phyloP scores from a whole-genome alignment of 2,797 vertebrate genomes.

The Acanthopagrus latus region DNA sequence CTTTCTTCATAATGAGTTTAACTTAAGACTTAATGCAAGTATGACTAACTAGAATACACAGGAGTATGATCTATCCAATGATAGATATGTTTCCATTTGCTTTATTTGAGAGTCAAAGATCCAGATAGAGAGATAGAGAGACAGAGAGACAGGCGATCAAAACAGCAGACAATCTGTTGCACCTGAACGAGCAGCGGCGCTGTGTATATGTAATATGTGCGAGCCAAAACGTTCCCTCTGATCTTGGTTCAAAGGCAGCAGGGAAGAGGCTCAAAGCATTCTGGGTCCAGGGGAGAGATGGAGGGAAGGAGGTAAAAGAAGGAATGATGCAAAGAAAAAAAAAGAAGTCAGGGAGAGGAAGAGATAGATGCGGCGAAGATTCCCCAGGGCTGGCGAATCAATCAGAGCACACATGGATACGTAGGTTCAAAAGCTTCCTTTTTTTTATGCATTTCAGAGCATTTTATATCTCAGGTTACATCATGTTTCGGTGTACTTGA shows the following conservation, averaged over 20 bases:
- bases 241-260: conserved; percentile 88
- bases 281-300: conserved; percentile 71
- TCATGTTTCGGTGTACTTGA: conserved; percentile 5
- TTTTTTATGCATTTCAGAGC: conserved; percentile 49
- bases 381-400: conserved; percentile 84
- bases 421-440: conserved; percentile 64
- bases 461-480: conserved; percentile 35
- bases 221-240: conserved; percentile 84
- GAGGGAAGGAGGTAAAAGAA: conserved; percentile 55
- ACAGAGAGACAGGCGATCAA: conserved; percentile 43
- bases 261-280: conserved; percentile 86
- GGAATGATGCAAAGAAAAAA: conserved; percentile 57
- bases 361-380: conserved; percentile 74
- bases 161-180: conserved; percentile 60
- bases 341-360: conserved; percentile 52
- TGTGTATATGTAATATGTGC: conserved; percentile 37
- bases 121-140: conserved; percentile 4
- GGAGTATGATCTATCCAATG: background rate
- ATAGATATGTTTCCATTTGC: background rate
- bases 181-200: conserved; percentile 58
- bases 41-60: conserved; percentile 8
- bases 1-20: background rate
- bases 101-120: background rate
- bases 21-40: background rate
- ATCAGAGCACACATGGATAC: conserved; percentile 70